These are phyloP conservation scores for Umimayanthus kanabou DNA, from an alignment of 92 coral and sea anemone species.

Conservation along the genomic window DNA sequence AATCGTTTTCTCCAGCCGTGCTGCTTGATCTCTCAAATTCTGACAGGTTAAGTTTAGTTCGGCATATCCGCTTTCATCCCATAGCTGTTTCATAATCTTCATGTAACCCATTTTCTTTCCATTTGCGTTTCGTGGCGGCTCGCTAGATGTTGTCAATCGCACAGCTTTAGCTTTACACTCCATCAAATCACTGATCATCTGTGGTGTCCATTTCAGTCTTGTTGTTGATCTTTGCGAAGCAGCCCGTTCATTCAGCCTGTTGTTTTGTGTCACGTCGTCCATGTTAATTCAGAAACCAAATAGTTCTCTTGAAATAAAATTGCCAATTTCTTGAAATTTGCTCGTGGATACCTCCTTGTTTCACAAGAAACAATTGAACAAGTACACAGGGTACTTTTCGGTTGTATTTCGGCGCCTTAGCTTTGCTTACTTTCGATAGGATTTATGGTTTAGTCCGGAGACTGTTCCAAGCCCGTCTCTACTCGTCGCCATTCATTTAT, in stretches of 20 bases:
- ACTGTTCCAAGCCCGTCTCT: too few species aligned
- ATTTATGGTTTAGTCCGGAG: slow-evolving; percentile 7
- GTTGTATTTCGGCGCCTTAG: slow-evolving; percentile 17
- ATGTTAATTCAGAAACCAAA: background rate
- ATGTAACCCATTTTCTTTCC: slow-evolving; percentile 50
- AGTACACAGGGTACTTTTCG: slow-evolving; percentile 31
- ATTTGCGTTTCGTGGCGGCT: slow-evolving; percentile 39
- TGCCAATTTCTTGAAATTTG: slow-evolving; percentile 9
- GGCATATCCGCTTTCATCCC: slow-evolving; percentile 43
- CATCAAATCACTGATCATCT: slow-evolving; percentile 6
- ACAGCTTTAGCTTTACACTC: slow-evolving; percentile 13
- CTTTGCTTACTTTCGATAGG: slow-evolving; percentile 24
- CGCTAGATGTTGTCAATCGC: slow-evolving; percentile 24
- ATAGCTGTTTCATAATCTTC: slow-evolving; percentile 51
- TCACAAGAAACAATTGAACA: slow-evolving; percentile 8
- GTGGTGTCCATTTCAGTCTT: slow-evolving; percentile 11
- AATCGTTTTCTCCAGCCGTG: slow-evolving; percentile 50
- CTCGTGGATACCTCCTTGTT: slow-evolving; percentile 15
- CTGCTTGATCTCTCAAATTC: slow-evolving; percentile 62
- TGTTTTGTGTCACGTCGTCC: background rate
- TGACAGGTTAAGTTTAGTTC: slow-evolving; percentile 48
- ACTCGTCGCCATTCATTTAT: too few species aligned
- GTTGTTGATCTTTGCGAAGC: slow-evolving; percentile 11
- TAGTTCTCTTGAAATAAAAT: slow-evolving; percentile 3
- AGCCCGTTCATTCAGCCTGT: slow-evolving; percentile 2